Evolutionary conservation across 2,888 invertebrate species (phyloP).

Genomic region (Agonopterix arenella): DNA sequence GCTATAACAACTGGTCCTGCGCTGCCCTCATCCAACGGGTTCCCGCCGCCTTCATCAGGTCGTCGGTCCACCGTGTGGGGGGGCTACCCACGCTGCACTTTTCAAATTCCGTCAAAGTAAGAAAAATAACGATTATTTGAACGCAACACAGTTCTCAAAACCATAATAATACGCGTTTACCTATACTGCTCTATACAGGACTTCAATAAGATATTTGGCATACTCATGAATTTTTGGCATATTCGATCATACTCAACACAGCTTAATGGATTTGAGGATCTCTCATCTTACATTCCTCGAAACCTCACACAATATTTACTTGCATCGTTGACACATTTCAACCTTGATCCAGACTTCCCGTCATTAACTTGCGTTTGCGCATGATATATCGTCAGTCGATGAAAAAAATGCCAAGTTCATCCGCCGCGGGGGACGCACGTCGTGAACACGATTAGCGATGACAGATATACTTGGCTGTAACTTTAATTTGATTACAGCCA

Average conservation of each 20-base stretch:
- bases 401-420: slow-evolving; percentile 17
- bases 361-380: slow-evolving; percentile 21
- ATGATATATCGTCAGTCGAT: slow-evolving; percentile 6
- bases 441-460: slow-evolving; percentile 31
- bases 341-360: slow-evolving; percentile 33
- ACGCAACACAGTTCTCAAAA: no score
- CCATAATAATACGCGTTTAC: no score
- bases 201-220: no score
- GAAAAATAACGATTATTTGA: not conserved
- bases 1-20: no score
- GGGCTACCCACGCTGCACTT: no score
- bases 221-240: no score
- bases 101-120: no score
- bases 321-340: slow-evolving; percentile 11
- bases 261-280: not conserved
- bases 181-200: no score
- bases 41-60: no score
- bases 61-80: no score
- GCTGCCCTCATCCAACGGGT: no score
- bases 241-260: no score
- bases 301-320: not conserved
- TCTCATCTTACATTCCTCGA: not conserved
- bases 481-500: slow-evolving; percentile 48
- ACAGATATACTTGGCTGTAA: slow-evolving; percentile 52
- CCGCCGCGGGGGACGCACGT: slow-evolving; percentile 14